Evolutionary conservation across 2,888 invertebrate species (phyloP).

Genomic region (Ptychoptera albimana): DNA sequence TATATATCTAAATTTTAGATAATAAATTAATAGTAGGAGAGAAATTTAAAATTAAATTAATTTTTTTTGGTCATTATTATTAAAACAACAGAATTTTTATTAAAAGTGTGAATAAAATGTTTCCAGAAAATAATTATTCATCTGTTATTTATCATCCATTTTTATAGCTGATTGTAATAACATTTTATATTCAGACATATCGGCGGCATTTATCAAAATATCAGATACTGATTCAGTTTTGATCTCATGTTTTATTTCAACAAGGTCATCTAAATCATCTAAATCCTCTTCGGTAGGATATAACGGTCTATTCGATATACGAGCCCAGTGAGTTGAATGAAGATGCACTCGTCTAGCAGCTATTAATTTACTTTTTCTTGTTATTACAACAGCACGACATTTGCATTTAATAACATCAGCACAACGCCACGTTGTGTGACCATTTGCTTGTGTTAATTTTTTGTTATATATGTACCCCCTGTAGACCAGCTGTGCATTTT

Average conservation of each 20-base stretch:
- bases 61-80: too few species aligned
- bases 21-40: too few species aligned
- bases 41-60: too few species aligned
- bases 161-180: too few species aligned
- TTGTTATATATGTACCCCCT: slow-evolving; percentile 30
- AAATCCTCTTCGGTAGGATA: slow-evolving; percentile 27
- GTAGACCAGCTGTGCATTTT: slow-evolving; percentile 31
- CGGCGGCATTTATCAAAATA: too few species aligned
- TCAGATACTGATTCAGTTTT: too few species aligned
- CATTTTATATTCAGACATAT: too few species aligned
- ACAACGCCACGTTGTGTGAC: slow-evolving; percentile 31
- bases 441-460: slow-evolving; percentile 31
- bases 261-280: slow-evolving; percentile 26
- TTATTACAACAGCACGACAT: slow-evolving; percentile 30
- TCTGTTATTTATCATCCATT: too few species aligned
- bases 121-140: too few species aligned
- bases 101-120: too few species aligned
- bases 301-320: slow-evolving; percentile 26
- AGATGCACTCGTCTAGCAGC: slow-evolving; percentile 24
- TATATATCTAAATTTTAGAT: too few species aligned
- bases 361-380: slow-evolving; percentile 23
- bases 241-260: slow-evolving; percentile 15
- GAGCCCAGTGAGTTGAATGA: slow-evolving; percentile 21
- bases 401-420: slow-evolving; percentile 27
- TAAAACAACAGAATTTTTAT: too few species aligned